A percentile compares a stretch with the other conserved stretches of the same genome.
Evolutionary conservation across 2,113 vertebrate species (phyloP).

Genomic region (Muntiacus muntjak): DNA sequence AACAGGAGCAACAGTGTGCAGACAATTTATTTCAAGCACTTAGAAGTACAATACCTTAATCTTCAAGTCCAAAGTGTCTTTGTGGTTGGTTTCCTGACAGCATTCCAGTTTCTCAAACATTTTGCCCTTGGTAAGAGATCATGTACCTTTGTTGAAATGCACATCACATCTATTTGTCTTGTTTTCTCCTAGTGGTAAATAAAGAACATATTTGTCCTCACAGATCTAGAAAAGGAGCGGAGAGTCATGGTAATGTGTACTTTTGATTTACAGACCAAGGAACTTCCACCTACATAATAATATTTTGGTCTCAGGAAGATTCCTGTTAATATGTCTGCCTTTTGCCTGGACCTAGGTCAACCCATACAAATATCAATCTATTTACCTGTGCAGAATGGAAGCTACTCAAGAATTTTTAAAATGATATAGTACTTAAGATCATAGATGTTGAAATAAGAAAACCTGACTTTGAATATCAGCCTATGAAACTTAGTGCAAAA

Average conservation of each 20-base stretch:
- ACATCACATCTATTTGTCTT: neutral
- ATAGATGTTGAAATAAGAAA: neutral
- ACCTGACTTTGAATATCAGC: neutral
- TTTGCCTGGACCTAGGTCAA: neutral
- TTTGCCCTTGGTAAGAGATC: neutral
- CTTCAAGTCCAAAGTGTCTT: neutral
- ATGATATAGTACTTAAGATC: neutral
- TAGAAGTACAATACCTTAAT: neutral
- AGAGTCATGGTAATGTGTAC: neutral
- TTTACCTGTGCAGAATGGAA: neutral
- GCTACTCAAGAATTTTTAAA: neutral
- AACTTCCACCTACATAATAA: neutral
- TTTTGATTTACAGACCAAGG: neutral
- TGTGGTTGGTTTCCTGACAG: neutral
- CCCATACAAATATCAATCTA: neutral
- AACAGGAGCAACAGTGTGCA: neutral
- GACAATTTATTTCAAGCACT: slow-evolving; percentile 12
- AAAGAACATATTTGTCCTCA: neutral
- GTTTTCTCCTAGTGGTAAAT: neutral
- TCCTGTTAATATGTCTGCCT: neutral
- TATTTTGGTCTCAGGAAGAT: neutral
- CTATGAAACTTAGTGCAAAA: neutral
- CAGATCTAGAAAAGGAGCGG: neutral
- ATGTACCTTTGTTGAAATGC: neutral
- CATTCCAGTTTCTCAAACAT: neutral